Evolutionary conservation across 2,888 invertebrate species (phyloP).

Genomic region (Drosophila eohydei): DNA sequence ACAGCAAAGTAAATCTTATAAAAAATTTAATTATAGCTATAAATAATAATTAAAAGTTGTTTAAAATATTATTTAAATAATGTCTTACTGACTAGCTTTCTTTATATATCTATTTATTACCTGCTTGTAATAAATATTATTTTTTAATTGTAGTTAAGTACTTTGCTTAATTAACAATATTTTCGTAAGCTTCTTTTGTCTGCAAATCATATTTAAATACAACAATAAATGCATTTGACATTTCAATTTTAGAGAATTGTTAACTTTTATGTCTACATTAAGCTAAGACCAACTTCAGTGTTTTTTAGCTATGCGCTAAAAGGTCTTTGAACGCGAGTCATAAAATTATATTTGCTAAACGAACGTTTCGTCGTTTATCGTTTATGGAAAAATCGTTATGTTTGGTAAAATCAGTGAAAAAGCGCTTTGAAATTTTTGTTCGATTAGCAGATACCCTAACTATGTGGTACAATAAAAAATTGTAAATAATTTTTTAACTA

Average conservation of each 20-base stretch:
- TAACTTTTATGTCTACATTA: conserved; percentile 12
- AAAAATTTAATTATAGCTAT: neutral
- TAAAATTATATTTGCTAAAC: conserved; percentile 12
- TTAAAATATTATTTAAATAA: neutral
- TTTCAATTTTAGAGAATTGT: conserved; percentile 6
- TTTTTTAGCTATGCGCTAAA: neutral
- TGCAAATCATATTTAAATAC: conserved; percentile 4
- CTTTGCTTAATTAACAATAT: neutral
- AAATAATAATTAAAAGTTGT: neutral
- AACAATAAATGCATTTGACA: conserved; percentile 3
- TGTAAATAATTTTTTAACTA: neutral
- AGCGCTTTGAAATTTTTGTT: neutral
- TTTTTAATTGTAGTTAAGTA: neutral
- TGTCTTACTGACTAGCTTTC: neutral
- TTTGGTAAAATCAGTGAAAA: neutral
- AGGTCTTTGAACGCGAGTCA: conserved; percentile 7
- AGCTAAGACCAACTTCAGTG: neutral
- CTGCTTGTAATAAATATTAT: neutral
- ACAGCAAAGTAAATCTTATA: neutral
- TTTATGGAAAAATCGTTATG: conserved; percentile 8
- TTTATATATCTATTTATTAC: neutral
- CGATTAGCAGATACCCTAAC: neutral
- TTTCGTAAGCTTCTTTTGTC: conserved; percentile 1
- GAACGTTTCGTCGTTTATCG: conserved; percentile 9
- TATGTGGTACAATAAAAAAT: neutral